Evolutionary conservation across 2,797 vertebrate species (phyloP), one percentile per base, ranked within the genome.

Genomic region (Xenopus petersii): DNA sequence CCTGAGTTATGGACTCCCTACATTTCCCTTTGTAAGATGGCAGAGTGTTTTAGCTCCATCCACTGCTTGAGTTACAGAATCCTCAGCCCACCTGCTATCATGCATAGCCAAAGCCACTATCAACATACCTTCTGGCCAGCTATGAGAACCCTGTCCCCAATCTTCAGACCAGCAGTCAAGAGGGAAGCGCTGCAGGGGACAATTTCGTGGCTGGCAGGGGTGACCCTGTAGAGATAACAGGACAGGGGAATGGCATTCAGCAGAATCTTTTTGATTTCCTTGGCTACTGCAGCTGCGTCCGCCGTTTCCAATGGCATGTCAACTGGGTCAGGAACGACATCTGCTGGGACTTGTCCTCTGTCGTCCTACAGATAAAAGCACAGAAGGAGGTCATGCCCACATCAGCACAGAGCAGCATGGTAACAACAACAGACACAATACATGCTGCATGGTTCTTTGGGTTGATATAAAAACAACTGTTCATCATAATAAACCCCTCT

Each of bases 281-380:
- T 97, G 17, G 97, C 96, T 11, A 93, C 88, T 0, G 92, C 92
- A 0, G 97, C 95, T 0, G 95, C 94, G 2, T 99, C 96, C 0
- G 96, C 94, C 95, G 98, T 98, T 80, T 99, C 96, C 79, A 97
- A 76, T 0, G 96, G 94, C 95, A 99, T 97, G 78, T 98, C 96
- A 1, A 97, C 89, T 0, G 96, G 95, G 79, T 99, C 95, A 0
- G 96, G 96, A 47, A 99, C 96, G 68, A 98, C 94, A 4, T 98
- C 96, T 0, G 88, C 94, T 0, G 96, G 94, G 75, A 89, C 91
- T 84, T 94, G 94, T 1, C 96, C 96, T 83, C 88, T 94, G 78
- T 98, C 96, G 33, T 99, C 96, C 97, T 99, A 84, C 15, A 74
- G 46, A 1, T 21, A 21, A 21, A 21, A 21, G 21, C 21, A 42